Evolutionary conservation across 2,113 vertebrate genomes (phyloP), one percentile per base, ranked within the genome.

Genomic region (Callopanchax toddi): DNA sequence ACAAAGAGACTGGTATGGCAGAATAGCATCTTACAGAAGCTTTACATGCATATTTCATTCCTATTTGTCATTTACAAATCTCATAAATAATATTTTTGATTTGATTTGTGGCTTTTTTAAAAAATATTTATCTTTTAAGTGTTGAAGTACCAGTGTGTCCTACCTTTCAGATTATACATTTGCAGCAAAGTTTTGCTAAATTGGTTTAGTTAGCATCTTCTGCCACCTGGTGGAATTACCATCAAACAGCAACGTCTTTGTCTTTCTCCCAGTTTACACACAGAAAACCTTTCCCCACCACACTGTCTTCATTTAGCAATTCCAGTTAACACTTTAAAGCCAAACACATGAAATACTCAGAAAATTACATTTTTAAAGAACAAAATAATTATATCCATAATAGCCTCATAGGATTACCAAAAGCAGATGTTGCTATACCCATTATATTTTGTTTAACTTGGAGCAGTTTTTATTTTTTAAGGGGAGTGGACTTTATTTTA

Each of bases 221-320:
- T 4, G 46, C 76, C 80, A 55, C 39, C 86, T 80, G 4, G 60
- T 82, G 86, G 82, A 39, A 7, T 6, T 6, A 10, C 15, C 15
- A 3, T 3, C 4, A 11, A 4, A 34, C 10, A n/a, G 32, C 29
- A 49, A 2, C 34, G 20, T 20, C 5, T 0, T 12, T 13, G 36
- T 49, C 2, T 16, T 9, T 50, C 7, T 9, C 15, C 20, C 2
- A 22, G 2, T 21, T 46, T 46, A n/a, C 16, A 29, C 34, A 36
- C 7, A 36, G 34, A 4, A 36, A 11, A 8, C 34, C 2, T 36
- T 11, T 36, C 8, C n/a, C 12, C 23, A n/a, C 4, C 10, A 4
- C 11, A 15, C 26, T 32, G 29, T 21, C 2, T 3, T 57, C 34
- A 55, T 12, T 11, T 1, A 36, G 10, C 44, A 6, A 2, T 12